Evolutionary conservation across 2,113 vertebrate species (phyloP), one percentile per base, ranked within the genome.

Genomic region (Ardeotis arabs): DNA sequence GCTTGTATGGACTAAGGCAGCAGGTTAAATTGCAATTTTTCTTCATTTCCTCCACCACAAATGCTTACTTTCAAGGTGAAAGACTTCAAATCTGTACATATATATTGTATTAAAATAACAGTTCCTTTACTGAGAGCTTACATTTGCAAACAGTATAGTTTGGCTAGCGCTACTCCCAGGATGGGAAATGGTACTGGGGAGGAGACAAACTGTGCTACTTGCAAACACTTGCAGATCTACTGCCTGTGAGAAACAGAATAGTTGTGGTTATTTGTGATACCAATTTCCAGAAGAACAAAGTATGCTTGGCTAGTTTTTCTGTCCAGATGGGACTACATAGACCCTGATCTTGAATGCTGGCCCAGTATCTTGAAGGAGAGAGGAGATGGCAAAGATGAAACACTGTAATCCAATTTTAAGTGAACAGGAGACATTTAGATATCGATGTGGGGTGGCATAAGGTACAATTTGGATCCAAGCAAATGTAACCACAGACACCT

Each of bases 321-420:
- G 33, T 62, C 53, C 92, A 93, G 92, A 94, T 93, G 92, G 96
- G 25, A 31, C 50, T 79, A 35, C 59, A 80, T 5, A 66, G 63
- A 95, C 37, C 67, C 50, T 44, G 79, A 83, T 70, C 86, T 84
- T 86, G 92, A 95, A 86, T 1, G 3, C 24, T 83, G 55, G 67
- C 75, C 50, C 70, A 58, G 22, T 58, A 67, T 58, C 62, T 83
- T 83, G 86, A 90, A 88, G 75, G 79, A 90, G 53, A 83, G 49
- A 93, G 49, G 50, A 76, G 79, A 83, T 33, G 55, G 68, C 50
- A 88, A 59, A 92, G 66, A 74, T 41, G 59, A 93, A 86, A 95
- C 41, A n/a, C 11, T 53, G 29, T 27, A 50, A 37, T 92, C 56
- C 45, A 73, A 58, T 63, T 90, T 53, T 62, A 69, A 77, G 47